Evolutionary conservation across 2,888 invertebrate species (phyloP), one percentile per base, ranked within the genome.

Genomic region (Diogma glabrata): DNA sequence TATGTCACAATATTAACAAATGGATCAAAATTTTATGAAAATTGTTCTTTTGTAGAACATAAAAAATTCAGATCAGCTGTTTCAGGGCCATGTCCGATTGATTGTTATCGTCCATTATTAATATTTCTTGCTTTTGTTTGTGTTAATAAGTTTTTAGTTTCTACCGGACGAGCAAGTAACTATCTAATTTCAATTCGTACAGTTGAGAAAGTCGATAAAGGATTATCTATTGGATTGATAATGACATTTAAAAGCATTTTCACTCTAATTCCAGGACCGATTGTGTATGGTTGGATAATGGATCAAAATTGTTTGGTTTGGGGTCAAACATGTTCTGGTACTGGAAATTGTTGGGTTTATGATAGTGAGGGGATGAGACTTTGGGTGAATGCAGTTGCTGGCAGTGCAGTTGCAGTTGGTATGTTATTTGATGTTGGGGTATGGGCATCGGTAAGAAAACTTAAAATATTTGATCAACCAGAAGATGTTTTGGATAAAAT

Each of bases 331-430:
- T 52, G 52, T 36, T 40, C 47, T 8, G 30, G 46, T 2, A 52
- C 23, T 46, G 80, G 80, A 50, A 79, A 79, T 59, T 81, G 81
- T 61, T 81, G 80, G 81, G 64, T 81, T 3, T 81, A 81, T 63
- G 75, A 80, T 58, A 77, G 76, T 24, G 71, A 73, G 58, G 67
- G 70, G 5, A 64, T 81, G 54, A 47, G 58, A 24, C 47, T 54
- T 38, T 53, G 46, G 36, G 63, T 78, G 56, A 78, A 78, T 62
- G 74, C 76, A 54, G 76, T 75, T 4, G 76, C 78, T 47, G 77
- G 77, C 67, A 73, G 46, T 4, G 24, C 28, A n/a, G 20, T 52
- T 6, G 30, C 33, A 3, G 3, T 43, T n/a, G 20, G 22, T 22
- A 22, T 14, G 12, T 4, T 43, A 14, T 43, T 43, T 22, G 43